A percentile compares a stretch with the other conserved stretches of the same genome.
phyloP scores from a whole-genome alignment of 2,888 invertebrate species.

The Mesorhabditis sp. region DNA sequence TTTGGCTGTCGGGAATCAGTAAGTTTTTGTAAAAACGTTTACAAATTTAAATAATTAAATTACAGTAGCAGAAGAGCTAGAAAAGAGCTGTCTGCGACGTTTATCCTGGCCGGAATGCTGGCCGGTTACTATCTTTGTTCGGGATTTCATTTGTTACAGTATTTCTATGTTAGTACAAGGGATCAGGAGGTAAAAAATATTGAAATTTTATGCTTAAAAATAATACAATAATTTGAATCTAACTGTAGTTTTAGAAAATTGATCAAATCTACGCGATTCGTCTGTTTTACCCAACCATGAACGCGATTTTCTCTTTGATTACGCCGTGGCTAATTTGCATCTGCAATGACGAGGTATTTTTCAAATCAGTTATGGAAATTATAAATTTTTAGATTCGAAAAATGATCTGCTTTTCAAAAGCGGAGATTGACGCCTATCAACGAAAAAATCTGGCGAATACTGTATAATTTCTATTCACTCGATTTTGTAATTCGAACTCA shows the following conservation, averaged over 20 bases:
- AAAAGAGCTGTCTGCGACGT: not conserved
- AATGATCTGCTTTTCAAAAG: not conserved
- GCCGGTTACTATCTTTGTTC: slow-evolving; percentile 3
- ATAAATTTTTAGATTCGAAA: not conserved
- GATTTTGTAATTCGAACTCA: no score
- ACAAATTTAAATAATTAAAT: not conserved
- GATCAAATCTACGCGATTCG: slow-evolving; percentile 2
- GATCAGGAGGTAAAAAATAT: not conserved
- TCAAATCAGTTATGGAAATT: not conserved
- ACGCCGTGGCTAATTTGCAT: not conserved
- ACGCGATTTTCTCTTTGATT: not conserved
- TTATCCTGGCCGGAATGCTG: slow-evolving; percentile 5
- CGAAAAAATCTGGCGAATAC: slow-evolving; percentile 8
- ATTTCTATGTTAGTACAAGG: not conserved
- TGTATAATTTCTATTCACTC: not conserved
- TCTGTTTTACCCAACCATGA: slow-evolving; percentile 3
- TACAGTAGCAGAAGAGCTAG: not conserved
- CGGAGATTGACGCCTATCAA: not conserved
- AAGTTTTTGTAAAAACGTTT: not conserved
- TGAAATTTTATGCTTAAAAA: not conserved
- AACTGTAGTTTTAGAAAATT: not conserved
- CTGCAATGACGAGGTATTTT: not conserved
- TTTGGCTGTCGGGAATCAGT: not conserved
- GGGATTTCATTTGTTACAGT: not conserved
- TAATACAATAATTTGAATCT: not conserved